Percentiles rank a stretch among this genome's conserved stretches.
These are phyloP conservation scores for Ctenochaetus hawaiiensis DNA, from an alignment of 2,797 vertebrate species.

Conservation along the genomic window DNA sequence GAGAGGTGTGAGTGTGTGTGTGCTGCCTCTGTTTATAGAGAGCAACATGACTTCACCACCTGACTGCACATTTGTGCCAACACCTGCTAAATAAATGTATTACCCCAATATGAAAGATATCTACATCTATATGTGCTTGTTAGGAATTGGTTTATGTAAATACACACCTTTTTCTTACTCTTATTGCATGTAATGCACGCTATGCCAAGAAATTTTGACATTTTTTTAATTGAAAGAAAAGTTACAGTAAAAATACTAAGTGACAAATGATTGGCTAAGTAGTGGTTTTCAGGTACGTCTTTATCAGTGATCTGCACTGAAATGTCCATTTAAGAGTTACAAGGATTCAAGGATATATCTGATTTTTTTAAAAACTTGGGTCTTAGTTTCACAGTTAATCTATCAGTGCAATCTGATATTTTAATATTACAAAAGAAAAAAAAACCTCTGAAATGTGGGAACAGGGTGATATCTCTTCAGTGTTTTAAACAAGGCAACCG, in stretches of 20 bases:
- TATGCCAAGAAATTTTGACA: too few relatives aligned
- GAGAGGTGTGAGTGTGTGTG: constrained; percentile 54
- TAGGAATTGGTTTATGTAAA: not conserved
- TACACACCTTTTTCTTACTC: not conserved
- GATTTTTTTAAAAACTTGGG: not conserved
- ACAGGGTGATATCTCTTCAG: not conserved
- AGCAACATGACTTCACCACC: constrained; percentile 50
- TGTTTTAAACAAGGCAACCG: not conserved
- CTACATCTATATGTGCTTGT: constrained; percentile 5
- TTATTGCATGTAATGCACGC: too few relatives aligned
- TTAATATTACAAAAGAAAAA: not conserved
- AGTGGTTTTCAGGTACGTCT: too few relatives aligned
- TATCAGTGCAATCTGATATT: not conserved
- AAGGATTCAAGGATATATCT: not conserved
- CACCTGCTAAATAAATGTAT: constrained; percentile 42
- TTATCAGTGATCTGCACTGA: not conserved
- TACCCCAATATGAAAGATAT: constrained; percentile 1
- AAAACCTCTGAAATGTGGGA: not conserved
- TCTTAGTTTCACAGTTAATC: not conserved
- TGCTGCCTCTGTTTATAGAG: constrained; percentile 72
- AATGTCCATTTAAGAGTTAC: not conserved
- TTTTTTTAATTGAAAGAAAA: too few relatives aligned
- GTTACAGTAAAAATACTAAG: too few relatives aligned
- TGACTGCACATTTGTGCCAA: constrained; percentile 26
- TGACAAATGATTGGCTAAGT: too few relatives aligned